These are phyloP conservation scores for Lycodopsis pacificus DNA, from an alignment of 2,797 vertebrate genomes.

Conservation along the genomic window DNA sequence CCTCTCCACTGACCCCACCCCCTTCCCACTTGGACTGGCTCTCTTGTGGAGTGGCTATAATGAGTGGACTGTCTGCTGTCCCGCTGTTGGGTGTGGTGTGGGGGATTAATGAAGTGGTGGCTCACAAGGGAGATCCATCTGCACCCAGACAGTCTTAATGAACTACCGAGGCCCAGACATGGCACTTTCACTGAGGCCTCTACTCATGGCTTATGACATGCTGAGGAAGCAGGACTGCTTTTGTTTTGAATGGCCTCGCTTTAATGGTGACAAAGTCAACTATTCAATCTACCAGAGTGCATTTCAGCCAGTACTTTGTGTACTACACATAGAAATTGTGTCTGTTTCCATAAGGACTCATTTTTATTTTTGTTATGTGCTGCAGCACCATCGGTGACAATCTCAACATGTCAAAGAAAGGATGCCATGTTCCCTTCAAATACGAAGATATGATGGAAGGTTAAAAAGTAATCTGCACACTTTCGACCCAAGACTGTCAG, in stretches of 20 bases:
- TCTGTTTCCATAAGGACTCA: conserved; percentile 43
- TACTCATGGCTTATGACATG: conserved; percentile 73
- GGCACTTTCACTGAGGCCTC: conserved; percentile 57
- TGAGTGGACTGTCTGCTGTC: conserved; percentile 51
- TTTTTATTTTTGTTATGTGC: conserved; percentile 53
- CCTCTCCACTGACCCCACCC: background rate
- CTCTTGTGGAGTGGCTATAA: conserved; percentile 30
- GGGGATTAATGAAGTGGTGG: conserved; percentile 71
- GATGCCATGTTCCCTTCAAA: conserved; percentile 9
- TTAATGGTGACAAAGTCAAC: conserved; percentile 76
- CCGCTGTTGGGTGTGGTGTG: conserved; percentile 47
- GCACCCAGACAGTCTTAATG: conserved; percentile 72
- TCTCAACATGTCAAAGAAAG: conserved; percentile 29
- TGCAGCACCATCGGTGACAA: conserved; percentile 23
- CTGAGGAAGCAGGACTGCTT: conserved; percentile 71
- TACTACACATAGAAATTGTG: conserved; percentile 39
- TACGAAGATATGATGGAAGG: conserved; percentile 1
- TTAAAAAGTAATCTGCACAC: conserved; percentile 13
- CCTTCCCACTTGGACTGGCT: background rate
- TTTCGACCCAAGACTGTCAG: background rate
- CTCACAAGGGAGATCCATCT: conserved; percentile 69
- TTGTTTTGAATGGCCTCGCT: conserved; percentile 63
- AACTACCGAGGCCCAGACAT: conserved; percentile 58
- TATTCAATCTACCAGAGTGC: conserved; percentile 80
- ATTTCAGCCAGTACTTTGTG: conserved; percentile 48